Evolutionary conservation across 1,140 invertebrate species (phyloP).

Genomic region (Uloborus diversus): DNA sequence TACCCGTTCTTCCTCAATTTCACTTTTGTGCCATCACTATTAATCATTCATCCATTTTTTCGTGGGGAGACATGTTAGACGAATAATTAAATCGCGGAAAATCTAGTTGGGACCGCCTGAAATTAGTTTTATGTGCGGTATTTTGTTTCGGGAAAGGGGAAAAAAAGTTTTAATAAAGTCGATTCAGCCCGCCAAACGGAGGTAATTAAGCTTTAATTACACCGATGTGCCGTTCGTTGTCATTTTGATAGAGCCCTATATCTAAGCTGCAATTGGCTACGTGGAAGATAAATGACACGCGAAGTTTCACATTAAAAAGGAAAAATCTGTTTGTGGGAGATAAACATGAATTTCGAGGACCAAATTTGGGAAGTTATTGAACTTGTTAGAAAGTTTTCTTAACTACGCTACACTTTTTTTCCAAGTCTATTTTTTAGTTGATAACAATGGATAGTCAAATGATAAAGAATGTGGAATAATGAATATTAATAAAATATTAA

Average conservation of each 20-base stretch:
- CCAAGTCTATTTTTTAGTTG: neutral
- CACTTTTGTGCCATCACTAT: neutral
- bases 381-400: too few species aligned
- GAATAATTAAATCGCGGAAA: conserved; percentile 6
- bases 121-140: neutral
- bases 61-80: neutral
- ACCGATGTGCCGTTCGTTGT: neutral
- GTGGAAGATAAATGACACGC: conserved; percentile 2
- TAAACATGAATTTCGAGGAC: too few species aligned
- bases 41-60: neutral
- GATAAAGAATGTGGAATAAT: too few species aligned
- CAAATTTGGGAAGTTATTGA: too few species aligned
- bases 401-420: too few species aligned
- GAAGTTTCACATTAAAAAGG: conserved; percentile 10
- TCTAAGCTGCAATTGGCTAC: neutral
- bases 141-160: neutral
- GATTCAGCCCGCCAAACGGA: neutral
- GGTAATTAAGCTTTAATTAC: conserved; percentile 50
- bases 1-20: neutral
- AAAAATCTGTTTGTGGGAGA: too few species aligned
- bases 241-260: conserved; percentile 15
- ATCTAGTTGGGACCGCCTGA: neutral
- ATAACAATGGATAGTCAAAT: neutral
- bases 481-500: too few species aligned
- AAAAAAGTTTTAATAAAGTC: conserved; percentile 2